phyloP scores from a whole-genome alignment of 2,113 vertebrate species.

The Chitala chitala region DNA sequence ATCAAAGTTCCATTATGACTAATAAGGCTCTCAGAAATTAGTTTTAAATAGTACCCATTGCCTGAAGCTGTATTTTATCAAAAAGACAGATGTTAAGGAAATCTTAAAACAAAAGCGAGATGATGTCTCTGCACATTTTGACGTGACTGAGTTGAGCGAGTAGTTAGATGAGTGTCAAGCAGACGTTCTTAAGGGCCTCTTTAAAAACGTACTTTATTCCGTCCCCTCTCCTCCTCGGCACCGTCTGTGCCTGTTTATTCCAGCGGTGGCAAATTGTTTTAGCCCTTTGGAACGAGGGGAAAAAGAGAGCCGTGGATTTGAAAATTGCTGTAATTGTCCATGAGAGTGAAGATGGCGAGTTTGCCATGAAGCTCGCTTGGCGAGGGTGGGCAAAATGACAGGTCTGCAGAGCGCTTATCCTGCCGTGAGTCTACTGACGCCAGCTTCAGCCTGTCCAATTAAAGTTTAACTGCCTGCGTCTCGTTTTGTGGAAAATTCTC shows the following conservation, averaged over 20 bases:
- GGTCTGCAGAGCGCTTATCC: background rate
- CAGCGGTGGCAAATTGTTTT: background rate
- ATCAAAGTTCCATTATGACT: conserved; percentile 17
- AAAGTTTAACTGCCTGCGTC: background rate
- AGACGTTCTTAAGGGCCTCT: background rate
- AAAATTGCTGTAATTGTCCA: background rate
- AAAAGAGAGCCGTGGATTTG: too few species aligned
- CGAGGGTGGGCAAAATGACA: background rate
- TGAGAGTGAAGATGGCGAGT: background rate
- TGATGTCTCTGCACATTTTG: background rate
- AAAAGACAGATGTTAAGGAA: conserved; percentile 15
- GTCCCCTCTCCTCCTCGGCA: background rate
- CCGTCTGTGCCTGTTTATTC: background rate
- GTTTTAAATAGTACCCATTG: conserved; percentile 16
- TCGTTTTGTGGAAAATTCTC: background rate
- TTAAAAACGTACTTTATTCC: background rate
- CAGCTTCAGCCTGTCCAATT: conserved; percentile 5
- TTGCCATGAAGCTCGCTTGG: background rate
- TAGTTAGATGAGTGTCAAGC: background rate
- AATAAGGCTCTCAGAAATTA: conserved; percentile 15
- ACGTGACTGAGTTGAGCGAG: background rate
- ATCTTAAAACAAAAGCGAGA: conserved; percentile 15
- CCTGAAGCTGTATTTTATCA: background rate
- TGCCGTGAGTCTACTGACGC: background rate
- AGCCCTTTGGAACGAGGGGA: background rate